Percentiles rank a stretch among this genome's conserved stretches.
Conservation (phyloP, 1,140 invertebrate species). For the Caenorhabditis elegans region DNA sequence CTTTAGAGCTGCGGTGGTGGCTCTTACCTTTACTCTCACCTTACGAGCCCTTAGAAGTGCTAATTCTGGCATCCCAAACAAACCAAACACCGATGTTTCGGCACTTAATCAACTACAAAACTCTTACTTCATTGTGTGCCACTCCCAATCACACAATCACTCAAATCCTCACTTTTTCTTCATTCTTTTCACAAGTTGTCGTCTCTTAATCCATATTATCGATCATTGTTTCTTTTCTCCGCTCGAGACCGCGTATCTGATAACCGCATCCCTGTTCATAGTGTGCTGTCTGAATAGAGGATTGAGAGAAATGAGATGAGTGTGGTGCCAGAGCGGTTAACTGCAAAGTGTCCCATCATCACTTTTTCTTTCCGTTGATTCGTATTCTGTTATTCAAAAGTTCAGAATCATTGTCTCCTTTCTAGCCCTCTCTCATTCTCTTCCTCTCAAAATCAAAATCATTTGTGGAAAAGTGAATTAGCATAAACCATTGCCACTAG, state of each 20-base stretch:
- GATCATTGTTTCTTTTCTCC: not conserved
- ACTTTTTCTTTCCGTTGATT: not conserved
- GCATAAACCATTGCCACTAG: slow-evolving; percentile 8
- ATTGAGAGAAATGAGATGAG: not conserved
- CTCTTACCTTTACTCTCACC: not conserved
- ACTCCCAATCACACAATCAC: not conserved
- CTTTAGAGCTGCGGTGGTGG: not conserved
- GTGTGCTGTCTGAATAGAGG: not conserved
- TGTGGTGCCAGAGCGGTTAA: not conserved
- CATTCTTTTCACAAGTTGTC: not conserved
- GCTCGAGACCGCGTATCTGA: slow-evolving; percentile 7
- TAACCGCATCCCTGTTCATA: not conserved
- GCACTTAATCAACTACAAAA: not conserved
- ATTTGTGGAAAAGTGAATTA: not conserved
- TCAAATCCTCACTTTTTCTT: not conserved
- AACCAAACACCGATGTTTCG: not conserved
- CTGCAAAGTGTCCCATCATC: not conserved
- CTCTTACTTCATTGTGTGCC: not conserved
- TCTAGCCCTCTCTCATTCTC: not conserved
- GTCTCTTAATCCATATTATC: not conserved
- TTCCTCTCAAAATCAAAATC: no score
- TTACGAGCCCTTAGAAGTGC: not conserved
- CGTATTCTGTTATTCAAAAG: not conserved
- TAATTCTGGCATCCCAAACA: slow-evolving; percentile 18
- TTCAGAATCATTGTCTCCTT: not conserved